Base-by-base conservation (phyloP, 2,797 vertebrate genomes). In the Leucoraja ocellata region DNA sequence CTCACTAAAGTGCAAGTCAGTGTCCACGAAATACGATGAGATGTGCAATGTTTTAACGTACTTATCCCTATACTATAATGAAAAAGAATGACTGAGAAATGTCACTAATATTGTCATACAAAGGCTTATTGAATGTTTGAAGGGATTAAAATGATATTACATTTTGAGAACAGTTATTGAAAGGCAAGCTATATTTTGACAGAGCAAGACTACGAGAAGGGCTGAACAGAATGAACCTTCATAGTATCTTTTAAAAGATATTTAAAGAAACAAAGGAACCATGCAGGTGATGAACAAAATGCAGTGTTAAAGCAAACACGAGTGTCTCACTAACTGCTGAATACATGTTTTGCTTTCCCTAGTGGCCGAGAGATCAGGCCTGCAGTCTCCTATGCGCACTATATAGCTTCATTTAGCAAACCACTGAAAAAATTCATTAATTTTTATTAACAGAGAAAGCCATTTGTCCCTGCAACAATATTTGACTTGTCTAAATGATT, bases 401-500 rank as follows among this genome's bases (percentile, higher is more conserved):
- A 95, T 93, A 95, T 94, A 94, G 96, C 97, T 97, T 98, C 97
- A 97, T 98, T 98, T 97, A 98, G 97, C 96, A 95, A 95, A 94
- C 96, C 95, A 94, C 96, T 93, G 95, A 95, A 96, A 97, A 97
- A 98, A 97, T 97, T 97, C 98, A 98, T 99, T 97, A 96, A 98
- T 98, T 98, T 98, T 98, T 98, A 98, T 99, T 98, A 98, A 98
- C 97, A 97, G 97, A 96, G 96, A 97, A 96, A 96, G 96, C 96
- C 96, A 97, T 97, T 97, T 97, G 97, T 97, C 97, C 96, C 96
- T 94, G 96, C 97, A 96, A 97, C 97, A 97, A 97, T 98, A 97
- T 98, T 97, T 98, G 98, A 98, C 97, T 98, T 96, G 97, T 97
- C 97, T 97, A 97, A 98, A 98, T 98, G 97, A 98, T 98, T 98